These are phyloP conservation scores for Nephila pilipes DNA, from an alignment of 1,140 invertebrate genomes.

Conservation along the genomic window DNA sequence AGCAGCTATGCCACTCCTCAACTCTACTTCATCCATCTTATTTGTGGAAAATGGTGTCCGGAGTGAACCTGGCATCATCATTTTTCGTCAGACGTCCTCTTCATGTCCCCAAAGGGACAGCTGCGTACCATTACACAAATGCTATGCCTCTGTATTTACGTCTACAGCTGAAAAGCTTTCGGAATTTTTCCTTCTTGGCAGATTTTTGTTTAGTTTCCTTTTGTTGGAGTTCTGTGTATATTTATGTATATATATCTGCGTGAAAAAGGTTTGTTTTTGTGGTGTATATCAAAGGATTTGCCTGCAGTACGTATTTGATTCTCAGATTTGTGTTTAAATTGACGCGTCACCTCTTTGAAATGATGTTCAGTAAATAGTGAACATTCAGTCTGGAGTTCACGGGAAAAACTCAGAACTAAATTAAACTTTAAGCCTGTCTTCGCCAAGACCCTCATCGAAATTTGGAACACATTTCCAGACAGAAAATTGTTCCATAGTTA, in stretches of 20 bases:
- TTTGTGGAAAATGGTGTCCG: slow-evolving; percentile 36
- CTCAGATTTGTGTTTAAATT: slow-evolving; percentile 9
- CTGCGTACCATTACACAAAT: slow-evolving; percentile 46
- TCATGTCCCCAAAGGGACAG: slow-evolving; percentile 23
- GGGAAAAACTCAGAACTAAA: too few relatives aligned
- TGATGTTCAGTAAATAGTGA: neutral
- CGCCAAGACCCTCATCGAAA: too few relatives aligned
- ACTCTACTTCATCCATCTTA: slow-evolving; percentile 51
- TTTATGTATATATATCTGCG: neutral
- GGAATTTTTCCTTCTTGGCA: neutral
- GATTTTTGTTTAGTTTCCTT: neutral
- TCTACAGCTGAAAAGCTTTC: slow-evolving; percentile 25
- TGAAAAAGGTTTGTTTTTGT: neutral
- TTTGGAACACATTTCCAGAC: too few relatives aligned
- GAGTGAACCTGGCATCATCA: slow-evolving; percentile 22
- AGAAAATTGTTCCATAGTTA: too few relatives aligned
- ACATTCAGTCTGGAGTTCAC: too few relatives aligned
- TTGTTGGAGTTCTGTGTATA: neutral
- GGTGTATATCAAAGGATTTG: neutral
- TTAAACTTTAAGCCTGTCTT: too few relatives aligned
- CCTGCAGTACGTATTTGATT: neutral
- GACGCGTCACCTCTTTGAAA: neutral
- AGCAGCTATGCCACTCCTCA: slow-evolving; percentile 25
- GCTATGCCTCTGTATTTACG: slow-evolving; percentile 22
- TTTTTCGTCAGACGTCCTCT: slow-evolving; percentile 34